Evolutionary conservation across 1,140 invertebrate species (phyloP).

Genomic region (Diorhabda sublineata): DNA sequence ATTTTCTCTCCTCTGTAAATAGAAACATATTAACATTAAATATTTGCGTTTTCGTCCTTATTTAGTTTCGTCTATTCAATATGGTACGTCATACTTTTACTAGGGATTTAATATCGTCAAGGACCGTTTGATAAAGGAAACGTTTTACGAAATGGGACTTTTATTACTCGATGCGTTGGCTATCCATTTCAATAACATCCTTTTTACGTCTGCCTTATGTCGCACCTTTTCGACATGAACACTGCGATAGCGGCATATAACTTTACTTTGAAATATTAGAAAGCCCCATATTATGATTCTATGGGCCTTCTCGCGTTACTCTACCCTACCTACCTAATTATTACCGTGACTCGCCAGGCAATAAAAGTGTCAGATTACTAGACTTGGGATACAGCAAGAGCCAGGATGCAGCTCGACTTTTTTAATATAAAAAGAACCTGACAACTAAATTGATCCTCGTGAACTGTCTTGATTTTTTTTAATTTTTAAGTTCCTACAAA

Average conservation of each 20-base stretch:
- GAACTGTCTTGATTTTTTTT: no score
- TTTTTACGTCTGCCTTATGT: background rate
- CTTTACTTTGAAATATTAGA: slow-evolving; percentile 3
- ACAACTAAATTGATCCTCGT: no score
- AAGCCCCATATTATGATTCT: background rate
- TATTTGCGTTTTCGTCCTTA: no score
- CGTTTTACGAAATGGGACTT: background rate
- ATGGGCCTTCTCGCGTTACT: background rate
- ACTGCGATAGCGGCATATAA: background rate
- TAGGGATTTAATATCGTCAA: background rate
- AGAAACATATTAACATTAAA: no score
- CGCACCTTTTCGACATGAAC: background rate
- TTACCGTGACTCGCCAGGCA: background rate
- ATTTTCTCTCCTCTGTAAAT: no score
- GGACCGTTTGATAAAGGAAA: background rate
- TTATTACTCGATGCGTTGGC: background rate
- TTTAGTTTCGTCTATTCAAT: no score
- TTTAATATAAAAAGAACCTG: no score
- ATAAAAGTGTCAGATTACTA: background rate
- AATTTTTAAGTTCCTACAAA: no score
- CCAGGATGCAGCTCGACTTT: no score
- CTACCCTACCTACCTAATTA: background rate
- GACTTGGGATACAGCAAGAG: background rate
- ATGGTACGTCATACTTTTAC: no score
- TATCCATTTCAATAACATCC: background rate